Evolutionary conservation across 2,888 invertebrate species (phyloP).

Genomic region (Azorinus chamasolen): DNA sequence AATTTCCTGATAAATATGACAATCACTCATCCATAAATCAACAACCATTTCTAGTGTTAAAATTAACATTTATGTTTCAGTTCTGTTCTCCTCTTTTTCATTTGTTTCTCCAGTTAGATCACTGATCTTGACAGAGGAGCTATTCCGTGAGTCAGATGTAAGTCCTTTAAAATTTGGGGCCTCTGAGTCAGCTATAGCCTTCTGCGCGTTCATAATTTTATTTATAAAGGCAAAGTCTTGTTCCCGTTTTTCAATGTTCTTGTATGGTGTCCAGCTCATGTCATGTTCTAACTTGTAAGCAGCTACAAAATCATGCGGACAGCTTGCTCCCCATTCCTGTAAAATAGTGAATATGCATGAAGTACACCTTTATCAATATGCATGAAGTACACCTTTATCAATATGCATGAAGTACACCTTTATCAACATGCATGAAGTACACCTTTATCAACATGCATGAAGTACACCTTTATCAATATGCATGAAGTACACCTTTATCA

Average conservation of each 20-base stretch:
- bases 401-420: no score
- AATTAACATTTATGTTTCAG: no score
- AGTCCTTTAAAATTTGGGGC: slow-evolving; percentile 63
- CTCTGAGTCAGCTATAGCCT: slow-evolving; percentile 75
- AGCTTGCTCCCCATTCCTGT: slow-evolving; percentile 91
- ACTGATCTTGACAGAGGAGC: slow-evolving; percentile 31
- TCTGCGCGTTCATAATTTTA: slow-evolving; percentile 80
- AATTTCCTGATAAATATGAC: neutral
- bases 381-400: no score
- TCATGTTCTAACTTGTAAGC: slow-evolving; percentile 91
- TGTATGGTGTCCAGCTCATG: slow-evolving; percentile 90
- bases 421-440: no score
- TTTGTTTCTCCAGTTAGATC: slow-evolving; percentile 20
- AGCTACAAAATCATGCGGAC: slow-evolving; percentile 89
- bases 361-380: no score
- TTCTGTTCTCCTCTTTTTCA: no score
- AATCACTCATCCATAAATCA: neutral
- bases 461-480: no score
- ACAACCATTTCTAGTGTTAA: neutral
- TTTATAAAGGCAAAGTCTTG: slow-evolving; percentile 80
- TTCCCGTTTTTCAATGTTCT: slow-evolving; percentile 80
- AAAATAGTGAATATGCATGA: no score
- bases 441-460: no score
- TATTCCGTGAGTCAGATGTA: slow-evolving; percentile 52
- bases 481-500: no score